Evolutionary conservation across 2,888 invertebrate species (phyloP), one percentile per base, ranked within the genome.

Genomic region (Pheosia gnoma): DNA sequence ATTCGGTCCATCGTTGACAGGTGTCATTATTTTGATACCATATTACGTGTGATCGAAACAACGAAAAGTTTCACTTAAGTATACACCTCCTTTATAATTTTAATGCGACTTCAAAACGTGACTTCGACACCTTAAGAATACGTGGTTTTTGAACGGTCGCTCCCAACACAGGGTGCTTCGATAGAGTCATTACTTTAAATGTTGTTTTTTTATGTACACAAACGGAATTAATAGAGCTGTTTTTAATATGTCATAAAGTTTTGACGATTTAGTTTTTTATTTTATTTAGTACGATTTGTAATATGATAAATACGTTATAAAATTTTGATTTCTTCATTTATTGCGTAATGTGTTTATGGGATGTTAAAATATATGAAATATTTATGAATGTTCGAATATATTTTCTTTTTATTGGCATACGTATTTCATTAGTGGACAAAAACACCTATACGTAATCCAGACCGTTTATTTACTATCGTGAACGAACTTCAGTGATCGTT

Each of bases 51-150:
- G 55, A 7, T 63, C 68, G 67, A 61, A 66, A 69, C 74, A 71
- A 68, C 66, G 70, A 70, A 70, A 79, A 79, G 63, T 80, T 80
- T 78, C 77, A 77, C 75, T 77, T 74, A 74, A 77, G 71, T 71
- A 61, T 38, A 36, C 65, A 64, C 65, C 57, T 49, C 62, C 87
- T 85, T 90, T 88, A 90, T 92, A 92, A 92, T 92, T 93, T 92
- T 84, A 88, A 89, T 85, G 87, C 83, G 87, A 90, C 87, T 86
- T 79, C 75, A 62, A 87, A 82, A 91, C 92, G 92, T 92, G 92
- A 89, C 82, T 85, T 72, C 83, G 82, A 89, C 92, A 91, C 92
- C 87, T 86, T 70, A 67, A 36, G 36, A 57, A 76, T 74, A 78
- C 81, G 76, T 78, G 78, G 70, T 77, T 75, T 69, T 70, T 67